Conservation (phyloP, 2,113 vertebrate genomes). For the Aleadryas rufinucha region DNA sequence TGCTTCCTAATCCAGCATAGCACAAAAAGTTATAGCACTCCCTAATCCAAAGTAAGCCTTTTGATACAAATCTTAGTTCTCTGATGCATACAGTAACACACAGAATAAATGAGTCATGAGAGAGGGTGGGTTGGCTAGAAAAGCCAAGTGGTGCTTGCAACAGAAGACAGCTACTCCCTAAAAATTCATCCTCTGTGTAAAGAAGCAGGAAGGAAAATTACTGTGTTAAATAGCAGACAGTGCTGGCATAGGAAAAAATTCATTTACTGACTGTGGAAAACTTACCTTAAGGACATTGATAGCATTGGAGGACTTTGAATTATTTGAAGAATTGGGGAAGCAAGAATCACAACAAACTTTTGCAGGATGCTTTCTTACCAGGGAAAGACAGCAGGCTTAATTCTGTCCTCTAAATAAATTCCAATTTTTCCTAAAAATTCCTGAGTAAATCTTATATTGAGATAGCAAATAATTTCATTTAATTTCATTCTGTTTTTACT, state of each 20-base stretch:
- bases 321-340: fast-evolving
- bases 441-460: background rate
- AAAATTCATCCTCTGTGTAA: background rate
- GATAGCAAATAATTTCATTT: fast-evolving
- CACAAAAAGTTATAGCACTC: background rate
- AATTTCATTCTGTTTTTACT: background rate
- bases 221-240: background rate
- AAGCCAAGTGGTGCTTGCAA: background rate
- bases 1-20: background rate
- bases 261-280: background rate
- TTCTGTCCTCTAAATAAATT: background rate
- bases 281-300: background rate
- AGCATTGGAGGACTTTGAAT: background rate
- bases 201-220: background rate
- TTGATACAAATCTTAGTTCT: background rate
- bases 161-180: background rate
- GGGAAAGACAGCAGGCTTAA: background rate
- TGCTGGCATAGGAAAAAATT: background rate
- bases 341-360: background rate
- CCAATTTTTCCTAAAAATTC: background rate
- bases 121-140: background rate
- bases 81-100: background rate
- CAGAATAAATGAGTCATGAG: background rate
- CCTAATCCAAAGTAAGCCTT: background rate
- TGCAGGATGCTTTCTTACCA: background rate